Conservation (phyloP, 2,888 invertebrate species). For the Dicycla oo region DNA sequence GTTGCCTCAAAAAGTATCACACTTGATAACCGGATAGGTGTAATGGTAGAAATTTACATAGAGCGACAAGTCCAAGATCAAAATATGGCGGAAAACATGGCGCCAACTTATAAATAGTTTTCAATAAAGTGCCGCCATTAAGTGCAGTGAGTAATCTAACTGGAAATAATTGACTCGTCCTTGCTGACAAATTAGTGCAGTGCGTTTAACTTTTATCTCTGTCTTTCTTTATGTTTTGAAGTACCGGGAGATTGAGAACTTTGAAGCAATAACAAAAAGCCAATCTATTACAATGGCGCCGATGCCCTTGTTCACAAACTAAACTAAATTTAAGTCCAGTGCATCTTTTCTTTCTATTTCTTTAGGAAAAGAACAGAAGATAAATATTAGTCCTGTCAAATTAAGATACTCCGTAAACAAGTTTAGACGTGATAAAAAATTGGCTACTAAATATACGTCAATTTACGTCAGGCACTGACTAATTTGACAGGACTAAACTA, state of each 20-base stretch:
- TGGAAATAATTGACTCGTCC: slow-evolving; percentile 67
- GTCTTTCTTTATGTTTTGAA: slow-evolving; percentile 35
- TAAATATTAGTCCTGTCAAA: too few relatives aligned
- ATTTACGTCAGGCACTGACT: too few relatives aligned
- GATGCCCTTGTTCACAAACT: not conserved
- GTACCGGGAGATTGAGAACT: not conserved
- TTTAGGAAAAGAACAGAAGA: too few relatives aligned
- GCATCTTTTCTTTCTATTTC: too few relatives aligned
- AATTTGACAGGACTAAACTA: too few relatives aligned
- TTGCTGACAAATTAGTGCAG: slow-evolving; percentile 61
- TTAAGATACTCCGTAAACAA: too few relatives aligned
- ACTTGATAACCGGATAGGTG: slow-evolving; percentile 37
- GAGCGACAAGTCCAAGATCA: slow-evolving; percentile 62
- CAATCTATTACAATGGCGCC: not conserved
- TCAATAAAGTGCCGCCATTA: slow-evolving; percentile 62
- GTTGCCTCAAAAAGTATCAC: slow-evolving; percentile 44
- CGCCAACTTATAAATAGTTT: slow-evolving; percentile 68
- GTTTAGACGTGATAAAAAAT: too few relatives aligned
- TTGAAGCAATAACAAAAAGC: not conserved
- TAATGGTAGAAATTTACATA: slow-evolving; percentile 54
- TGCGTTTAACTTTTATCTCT: slow-evolving; percentile 37
- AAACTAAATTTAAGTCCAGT: too few relatives aligned
- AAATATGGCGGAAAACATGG: slow-evolving; percentile 62
- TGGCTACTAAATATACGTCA: too few relatives aligned
- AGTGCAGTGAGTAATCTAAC: slow-evolving; percentile 61